Base-by-base conservation (phyloP, 1,140 invertebrate species). In the Psix sp. region DNA sequence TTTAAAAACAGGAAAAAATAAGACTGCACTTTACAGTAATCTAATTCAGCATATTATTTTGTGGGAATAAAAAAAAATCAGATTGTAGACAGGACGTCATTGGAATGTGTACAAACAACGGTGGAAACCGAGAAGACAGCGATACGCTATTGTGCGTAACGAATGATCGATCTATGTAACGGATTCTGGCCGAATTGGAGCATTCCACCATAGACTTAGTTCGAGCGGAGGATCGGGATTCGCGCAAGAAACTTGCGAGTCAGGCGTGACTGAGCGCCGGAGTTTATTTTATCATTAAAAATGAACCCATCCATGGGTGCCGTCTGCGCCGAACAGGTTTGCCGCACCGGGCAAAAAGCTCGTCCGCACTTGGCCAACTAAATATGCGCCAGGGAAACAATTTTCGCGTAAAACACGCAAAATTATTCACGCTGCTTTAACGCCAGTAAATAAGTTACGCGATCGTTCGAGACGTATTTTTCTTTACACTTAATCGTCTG, bases 271-370 rank as follows among this genome's bases (percentile, higher is more conserved):
- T 51, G 49, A 59, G 24, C 46, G 49, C 51, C 45, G 57, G 45
- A 46, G 51, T 67, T 67, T 65, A 65, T 73, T 76, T 76, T 72
- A 76, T 72, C 46, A 57, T 38, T 35, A n/a, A n/a, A n/a, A n/a
- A n/a, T n/a, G n/a, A n/a, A n/a, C n/a, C n/a, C n/a, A n/a, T 59
- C 62, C 5, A 24, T 33, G 59, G 46, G 62, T 57, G 52, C 54
- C 52, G 15, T 56, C 39, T 56, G 33, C 62, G 56, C 20, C 60
- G 42, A 65, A 68, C 57, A 63, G 59, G 63, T 68, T 74, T 65
- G 45, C 45, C 62, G 49, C 56, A 60, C 35, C n/a, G n/a, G n/a
- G 54, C 52, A 49, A 57, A 51, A 51, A 52, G 21, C 21, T 42
- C 48, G 16, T 54, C 42, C 54, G 54, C 16, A 16, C 36, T 20